Conservation (phyloP, 2,888 invertebrate species). For the Idaea dimidiata region DNA sequence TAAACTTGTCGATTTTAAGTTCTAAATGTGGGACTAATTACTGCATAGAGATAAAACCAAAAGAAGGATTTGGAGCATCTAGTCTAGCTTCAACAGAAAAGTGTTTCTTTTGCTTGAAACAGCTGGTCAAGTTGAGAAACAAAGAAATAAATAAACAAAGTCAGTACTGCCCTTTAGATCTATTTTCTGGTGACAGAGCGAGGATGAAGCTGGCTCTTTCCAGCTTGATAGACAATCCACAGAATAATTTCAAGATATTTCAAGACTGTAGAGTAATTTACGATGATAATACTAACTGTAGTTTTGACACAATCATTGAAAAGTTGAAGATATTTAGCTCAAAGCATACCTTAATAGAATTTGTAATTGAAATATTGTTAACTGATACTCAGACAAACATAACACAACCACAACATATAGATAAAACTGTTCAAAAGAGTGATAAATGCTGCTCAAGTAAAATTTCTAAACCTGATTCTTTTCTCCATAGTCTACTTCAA, state of each 20-base stretch:
- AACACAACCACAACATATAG: constrained; percentile 21
- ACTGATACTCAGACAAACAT: constrained; percentile 27
- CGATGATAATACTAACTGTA: constrained; percentile 42
- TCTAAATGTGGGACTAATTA: constrained; percentile 52
- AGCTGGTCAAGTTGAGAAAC: constrained; percentile 75
- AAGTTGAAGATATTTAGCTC: constrained; percentile 40
- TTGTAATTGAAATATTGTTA: constrained; percentile 53
- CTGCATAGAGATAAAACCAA: constrained; percentile 85
- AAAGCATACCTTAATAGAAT: constrained; percentile 49
- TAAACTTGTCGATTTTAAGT: constrained; percentile 60
- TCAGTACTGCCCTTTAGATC: constrained; percentile 85
- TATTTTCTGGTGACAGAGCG: constrained; percentile 82
- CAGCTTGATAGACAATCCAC: constrained; percentile 78
- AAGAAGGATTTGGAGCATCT: constrained; percentile 81
- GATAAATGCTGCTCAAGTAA: constrained; percentile 36
- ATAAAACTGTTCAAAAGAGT: constrained; percentile 10
- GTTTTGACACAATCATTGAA: constrained; percentile 39
- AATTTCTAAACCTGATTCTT: constrained; percentile 30
- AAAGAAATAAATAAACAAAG: constrained; percentile 76
- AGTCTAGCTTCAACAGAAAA: constrained; percentile 54
- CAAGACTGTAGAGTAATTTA: constrained; percentile 56
- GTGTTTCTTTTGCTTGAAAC: constrained; percentile 82
- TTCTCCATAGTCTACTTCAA: constrained; percentile 49
- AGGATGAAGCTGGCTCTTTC: constrained; percentile 79
- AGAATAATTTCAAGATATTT: constrained; percentile 84